Evolutionary conservation across 1,140 invertebrate genomes (phyloP), one percentile per base, ranked within the genome.

Genomic region (Zaprionus tsacasi): DNA sequence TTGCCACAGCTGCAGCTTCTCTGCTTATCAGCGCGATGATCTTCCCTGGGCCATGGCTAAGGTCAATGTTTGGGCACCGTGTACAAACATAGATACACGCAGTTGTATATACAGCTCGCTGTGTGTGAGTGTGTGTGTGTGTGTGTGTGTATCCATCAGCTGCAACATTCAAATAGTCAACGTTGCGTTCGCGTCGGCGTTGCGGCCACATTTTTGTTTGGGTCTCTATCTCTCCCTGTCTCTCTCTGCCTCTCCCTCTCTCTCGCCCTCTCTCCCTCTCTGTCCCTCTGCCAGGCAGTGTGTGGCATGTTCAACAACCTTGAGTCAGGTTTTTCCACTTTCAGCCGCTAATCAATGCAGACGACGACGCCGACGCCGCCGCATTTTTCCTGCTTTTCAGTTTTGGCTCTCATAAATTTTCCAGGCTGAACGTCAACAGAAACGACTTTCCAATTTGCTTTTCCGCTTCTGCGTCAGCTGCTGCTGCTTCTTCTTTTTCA

Each of bases 271-370:
- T 54, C 59, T 17, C 55, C 33, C 15, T 48, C 6, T 43, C 27
- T 64, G 36, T 61, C 50, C 59, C 40, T 35, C 36, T 43, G 21
- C 21, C 45, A n/a, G 21, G 45, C 63, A 8, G 4, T 55, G 11
- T 45, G 78, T 89, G 85, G 81, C 81, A 85, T 90, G 86, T 90
- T 81, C 83, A 87, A 90, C 86, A 91, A 82, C 86, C 91, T 92
- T 92, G 90, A 92, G 91, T 91, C 91, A 91, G 87, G 90, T 91
- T 92, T 91, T 92, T 92, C 91, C 91, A 92, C 91, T 92, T 92
- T 92, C 91, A 73, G 78, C 69, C 85, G 68, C 76, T 81, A 78
- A 81, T 81, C 79, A 75, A 79, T 81, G 71, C 76, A 30, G 55
- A 43, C 40, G 33, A 17, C 45, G 45, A 21, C 36, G 12, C 21